These are phyloP conservation scores for Eremobia ochroleuca DNA, from an alignment of 2,888 invertebrate species.

Conservation along the genomic window DNA sequence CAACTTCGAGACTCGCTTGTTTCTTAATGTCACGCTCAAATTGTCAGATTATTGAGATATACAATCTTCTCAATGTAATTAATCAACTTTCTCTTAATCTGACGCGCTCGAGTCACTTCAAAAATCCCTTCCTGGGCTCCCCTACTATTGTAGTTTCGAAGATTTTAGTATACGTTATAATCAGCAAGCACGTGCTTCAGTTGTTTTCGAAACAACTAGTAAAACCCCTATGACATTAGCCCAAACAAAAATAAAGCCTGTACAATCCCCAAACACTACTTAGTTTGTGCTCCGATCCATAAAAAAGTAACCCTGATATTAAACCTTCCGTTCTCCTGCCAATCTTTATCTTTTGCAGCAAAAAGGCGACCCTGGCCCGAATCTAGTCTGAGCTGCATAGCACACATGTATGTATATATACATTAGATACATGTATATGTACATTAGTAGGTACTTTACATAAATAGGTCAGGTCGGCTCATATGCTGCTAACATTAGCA, in stretches of 20 bases:
- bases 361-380: conserved; percentile 44
- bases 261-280: fast-evolving
- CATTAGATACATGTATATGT: not conserved
- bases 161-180: not conserved
- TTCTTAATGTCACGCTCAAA: too few relatives aligned
- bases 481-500: conserved; percentile 47
- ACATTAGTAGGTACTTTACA: conserved; percentile 31
- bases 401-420: conserved; percentile 9
- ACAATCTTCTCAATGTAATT: too few relatives aligned
- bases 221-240: too few relatives aligned
- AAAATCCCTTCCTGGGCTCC: too few relatives aligned
- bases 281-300: too few relatives aligned
- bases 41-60: too few relatives aligned
- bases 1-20: too few relatives aligned
- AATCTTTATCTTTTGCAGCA: conserved; percentile 31
- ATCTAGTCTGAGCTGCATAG: conserved; percentile 11
- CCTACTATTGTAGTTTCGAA: too few relatives aligned
- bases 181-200: not conserved
- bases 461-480: conserved; percentile 55
- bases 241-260: not conserved
- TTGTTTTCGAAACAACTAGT: not conserved
- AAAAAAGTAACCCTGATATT: not conserved
- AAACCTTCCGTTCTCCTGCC: conserved; percentile 3
- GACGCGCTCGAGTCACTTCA: too few relatives aligned
- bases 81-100: too few relatives aligned